Evolutionary conservation across 37 sponge, comb jelly and placozoan genomes (phyloP), one percentile per base, ranked within the genome.

Genomic region (Eunapius fragilis): DNA sequence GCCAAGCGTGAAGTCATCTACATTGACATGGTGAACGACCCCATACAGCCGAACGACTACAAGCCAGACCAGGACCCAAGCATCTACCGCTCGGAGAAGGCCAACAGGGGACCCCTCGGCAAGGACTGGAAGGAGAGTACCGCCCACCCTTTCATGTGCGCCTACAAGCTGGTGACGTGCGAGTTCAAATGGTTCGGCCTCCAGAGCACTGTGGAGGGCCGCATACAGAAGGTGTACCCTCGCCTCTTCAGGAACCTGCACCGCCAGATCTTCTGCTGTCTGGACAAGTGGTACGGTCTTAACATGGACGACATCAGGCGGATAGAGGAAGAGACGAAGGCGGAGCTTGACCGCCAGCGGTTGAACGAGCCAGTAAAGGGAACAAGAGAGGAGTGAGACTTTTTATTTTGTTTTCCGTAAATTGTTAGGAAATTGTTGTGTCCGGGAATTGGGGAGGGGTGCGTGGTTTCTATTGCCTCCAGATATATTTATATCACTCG

Each of bases 11-110:
- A 89, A 0, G 85, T 89, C 14, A 48, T 85, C 27, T 50, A 48
- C 68, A 84, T 89, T 48, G 90, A 89, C 67, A 84, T 89, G 24
- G 90, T 71, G 33, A 89, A 89, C 74, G 90, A 89, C 67, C 38
- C 32, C 13, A 32, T 85, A 72, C 58, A 78, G n/a, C 50, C 78
- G 0, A 35, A 87, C 74, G 76, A 71, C 34, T 87, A 87, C 77
- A 87, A 85, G 25, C 37, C 31, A 2, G 82, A 84, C 26, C 31
- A 37, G 58, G 88, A 87, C 75, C 88, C 88, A 7, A 74, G 35
- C 28, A 25, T 85, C 33, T 84, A 67, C 69, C 82, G 38, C 27
- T 79, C 38, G 28, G 30, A 36, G 47, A 85, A 84, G 31, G 31
- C 85, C 67, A 71, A 71, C 23, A 68, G 88, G 28, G 88, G 88